Conservation (phyloP, 2,888 invertebrate genomes). For the Hirtodrosophila alboralis region DNA sequence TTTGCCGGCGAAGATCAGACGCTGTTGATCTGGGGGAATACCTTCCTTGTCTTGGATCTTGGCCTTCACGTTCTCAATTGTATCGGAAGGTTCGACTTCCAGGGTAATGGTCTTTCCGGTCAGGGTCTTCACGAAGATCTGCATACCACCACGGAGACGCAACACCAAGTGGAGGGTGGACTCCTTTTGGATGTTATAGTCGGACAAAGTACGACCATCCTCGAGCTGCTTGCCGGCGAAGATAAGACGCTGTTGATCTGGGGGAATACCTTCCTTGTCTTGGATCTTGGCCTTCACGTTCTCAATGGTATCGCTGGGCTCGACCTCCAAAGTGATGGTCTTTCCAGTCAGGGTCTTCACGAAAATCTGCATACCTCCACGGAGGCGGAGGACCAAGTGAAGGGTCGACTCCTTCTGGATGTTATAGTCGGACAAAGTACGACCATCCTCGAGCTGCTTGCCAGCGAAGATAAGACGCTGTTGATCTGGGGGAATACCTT, state of each 20-base stretch:
- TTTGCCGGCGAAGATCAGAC: constrained; percentile 80
- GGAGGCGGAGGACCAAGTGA: constrained; percentile 91
- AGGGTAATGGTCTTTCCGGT: constrained; percentile 80
- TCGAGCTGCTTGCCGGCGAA: constrained; percentile 94
- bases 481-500: constrained; percentile 73
- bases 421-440: constrained; percentile 64
- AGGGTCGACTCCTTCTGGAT: constrained; percentile 89
- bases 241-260: constrained; percentile 73
- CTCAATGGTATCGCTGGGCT: constrained; percentile 64
- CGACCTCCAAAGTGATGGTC: constrained; percentile 71
- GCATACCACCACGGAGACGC: constrained; percentile 75
- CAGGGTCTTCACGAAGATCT: constrained; percentile 78
- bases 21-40: constrained; percentile 80
- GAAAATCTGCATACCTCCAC: constrained; percentile 60
- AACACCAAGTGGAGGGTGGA: constrained; percentile 86
- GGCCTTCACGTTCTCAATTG: constrained; percentile 80
- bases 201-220: constrained; percentile 88
- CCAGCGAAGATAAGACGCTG: constrained; percentile 72
- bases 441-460: constrained; percentile 68
- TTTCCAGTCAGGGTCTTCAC: constrained; percentile 68
- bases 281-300: constrained; percentile 69
- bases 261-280: constrained; percentile 70
- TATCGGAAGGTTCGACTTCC: constrained; percentile 77
- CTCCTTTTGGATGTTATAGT: constrained; percentile 90
- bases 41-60: constrained; percentile 81